Evolutionary conservation across 2,888 invertebrate species (phyloP).

Genomic region (Azorinus chamasolen): DNA sequence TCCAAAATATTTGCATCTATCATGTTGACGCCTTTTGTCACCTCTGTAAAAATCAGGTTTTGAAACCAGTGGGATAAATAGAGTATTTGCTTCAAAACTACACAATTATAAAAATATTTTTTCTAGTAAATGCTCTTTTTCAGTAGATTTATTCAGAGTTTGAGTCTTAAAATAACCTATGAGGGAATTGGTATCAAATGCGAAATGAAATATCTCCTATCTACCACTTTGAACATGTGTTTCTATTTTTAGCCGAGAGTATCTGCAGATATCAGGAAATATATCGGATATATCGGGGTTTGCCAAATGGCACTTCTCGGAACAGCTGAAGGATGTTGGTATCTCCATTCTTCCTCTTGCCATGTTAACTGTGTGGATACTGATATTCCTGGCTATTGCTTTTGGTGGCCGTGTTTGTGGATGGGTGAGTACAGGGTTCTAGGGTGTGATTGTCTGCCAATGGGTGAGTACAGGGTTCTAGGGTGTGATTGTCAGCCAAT

Average conservation of each 20-base stretch:
- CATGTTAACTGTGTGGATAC: conserved; percentile 75
- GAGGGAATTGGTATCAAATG: too few species aligned
- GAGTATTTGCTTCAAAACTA: too few species aligned
- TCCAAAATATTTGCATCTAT: too few species aligned
- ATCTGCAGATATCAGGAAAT: conserved; percentile 71
- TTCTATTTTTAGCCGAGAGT: conserved; percentile 68
- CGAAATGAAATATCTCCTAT: too few species aligned
- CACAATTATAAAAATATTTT: too few species aligned
- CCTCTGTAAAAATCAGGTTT: too few species aligned
- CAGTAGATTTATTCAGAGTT: too few species aligned
- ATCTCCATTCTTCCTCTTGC: conserved; percentile 78
- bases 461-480: conserved; percentile 70
- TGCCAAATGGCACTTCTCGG: conserved; percentile 78
- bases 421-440: conserved; percentile 70
- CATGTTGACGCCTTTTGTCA: too few species aligned
- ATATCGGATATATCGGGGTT: conserved; percentile 76
- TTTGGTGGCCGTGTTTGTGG: conserved; percentile 81
- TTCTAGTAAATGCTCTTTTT: too few species aligned
- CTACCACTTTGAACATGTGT: too few species aligned
- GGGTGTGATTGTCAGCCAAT: conserved; percentile 65
- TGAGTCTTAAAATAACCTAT: too few species aligned
- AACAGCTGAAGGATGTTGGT: conserved; percentile 69
- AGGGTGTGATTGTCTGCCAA: conserved; percentile 59
- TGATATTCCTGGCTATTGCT: conserved; percentile 76
- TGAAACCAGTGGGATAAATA: too few species aligned